phyloP scores from a whole-genome alignment of 1,140 invertebrate species.

The Euborellia annulipes region DNA sequence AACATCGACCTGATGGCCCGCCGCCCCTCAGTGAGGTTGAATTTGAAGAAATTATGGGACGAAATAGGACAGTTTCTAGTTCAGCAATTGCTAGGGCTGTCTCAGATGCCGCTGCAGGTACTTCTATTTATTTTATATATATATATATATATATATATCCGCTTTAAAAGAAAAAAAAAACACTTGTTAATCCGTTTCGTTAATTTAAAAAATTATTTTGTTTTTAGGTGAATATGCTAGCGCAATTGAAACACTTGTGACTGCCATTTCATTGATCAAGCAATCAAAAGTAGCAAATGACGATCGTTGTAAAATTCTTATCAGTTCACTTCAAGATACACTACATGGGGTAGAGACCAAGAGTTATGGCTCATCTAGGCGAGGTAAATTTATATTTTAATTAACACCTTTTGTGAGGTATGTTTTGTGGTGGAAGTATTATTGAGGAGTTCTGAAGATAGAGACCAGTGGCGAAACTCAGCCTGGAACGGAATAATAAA shows the following conservation, averaged over 20 bases:
- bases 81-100: constrained; percentile 93
- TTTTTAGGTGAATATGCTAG: constrained; percentile 81
- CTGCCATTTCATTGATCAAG: constrained; percentile 96
- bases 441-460: too few relatives aligned
- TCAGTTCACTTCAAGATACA: constrained; percentile 92
- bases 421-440: too few relatives aligned
- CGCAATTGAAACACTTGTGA: constrained; percentile 96
- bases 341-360: constrained; percentile 93
- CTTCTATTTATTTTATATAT: constrained; percentile 3
- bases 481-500: too few relatives aligned
- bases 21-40: constrained; percentile 77
- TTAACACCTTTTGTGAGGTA: too few relatives aligned
- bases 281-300: constrained; percentile 96
- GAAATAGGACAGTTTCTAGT: constrained; percentile 93
- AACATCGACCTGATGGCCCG: constrained; percentile 38
- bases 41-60: constrained; percentile 95
- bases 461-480: too few relatives aligned
- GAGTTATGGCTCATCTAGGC: constrained; percentile 63
- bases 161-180: too few relatives aligned
- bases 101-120: constrained; percentile 81
- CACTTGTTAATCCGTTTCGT: background rate
- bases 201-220: constrained; percentile 7
- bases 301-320: constrained; percentile 95
- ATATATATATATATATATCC: too few relatives aligned
- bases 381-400: too few relatives aligned